Conservation (phyloP, 2,797 vertebrate species). For the Ptychobarbus kaznakovi region DNA sequence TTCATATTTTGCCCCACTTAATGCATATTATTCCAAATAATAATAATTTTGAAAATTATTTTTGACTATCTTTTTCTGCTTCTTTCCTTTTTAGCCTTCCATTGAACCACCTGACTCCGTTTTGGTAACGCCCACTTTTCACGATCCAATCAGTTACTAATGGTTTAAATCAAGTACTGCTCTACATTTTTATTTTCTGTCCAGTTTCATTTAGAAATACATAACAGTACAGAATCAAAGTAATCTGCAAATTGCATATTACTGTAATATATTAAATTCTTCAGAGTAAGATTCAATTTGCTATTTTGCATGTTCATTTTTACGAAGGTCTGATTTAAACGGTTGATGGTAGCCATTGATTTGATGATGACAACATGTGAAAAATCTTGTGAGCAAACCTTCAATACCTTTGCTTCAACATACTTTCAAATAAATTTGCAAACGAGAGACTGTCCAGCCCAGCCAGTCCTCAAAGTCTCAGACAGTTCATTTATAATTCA, state of each 20-base stretch:
- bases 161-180: not conserved
- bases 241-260: not conserved
- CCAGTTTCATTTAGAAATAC: not conserved
- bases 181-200: not conserved
- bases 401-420: not conserved
- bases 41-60: not conserved
- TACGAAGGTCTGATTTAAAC: not conserved
- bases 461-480: slow-evolving; percentile 26
- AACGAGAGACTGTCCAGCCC: not conserved
- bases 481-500: slow-evolving; percentile 75
- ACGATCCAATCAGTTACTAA: not conserved
- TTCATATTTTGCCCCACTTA: not conserved
- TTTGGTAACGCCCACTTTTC: not conserved
- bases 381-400: not conserved
- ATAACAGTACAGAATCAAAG: not conserved
- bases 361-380: not conserved
- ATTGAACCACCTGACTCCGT: not conserved
- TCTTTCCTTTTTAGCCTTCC: not conserved
- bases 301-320: not conserved
- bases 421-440: not conserved
- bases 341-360: not conserved
- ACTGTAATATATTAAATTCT: not conserved
- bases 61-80: not conserved
- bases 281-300: not conserved
- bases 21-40: not conserved